Base-by-base conservation (phyloP, 2,888 invertebrate genomes). In the Epistrophella euchroma region DNA sequence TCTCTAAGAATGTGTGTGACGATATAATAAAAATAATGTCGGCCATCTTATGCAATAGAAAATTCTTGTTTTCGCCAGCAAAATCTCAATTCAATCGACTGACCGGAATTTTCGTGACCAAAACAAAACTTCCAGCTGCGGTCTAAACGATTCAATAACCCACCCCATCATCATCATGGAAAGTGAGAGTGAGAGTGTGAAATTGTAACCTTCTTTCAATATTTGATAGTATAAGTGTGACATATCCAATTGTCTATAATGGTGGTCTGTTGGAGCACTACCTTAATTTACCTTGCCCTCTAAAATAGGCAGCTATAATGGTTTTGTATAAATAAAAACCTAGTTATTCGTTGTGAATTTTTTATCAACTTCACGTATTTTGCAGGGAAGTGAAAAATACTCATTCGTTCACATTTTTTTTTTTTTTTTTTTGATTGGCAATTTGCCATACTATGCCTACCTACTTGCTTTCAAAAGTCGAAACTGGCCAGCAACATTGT, bases 401-500 rank as follows among this genome's bases (percentile, higher is more conserved):
- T 13, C 17, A 17, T 19, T 35, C 10, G 22, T 60, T 15, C 7
- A 43, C 62, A 35, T 1, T 60, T n/a, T 43, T 19, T 35, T 2
- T 15, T 58, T 35, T 35, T 58, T 58, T 58, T 58, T 22, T 9
- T 28, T 25, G 9, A 28, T 28, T 62, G 43, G 62, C 62, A 43
- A 62, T n/a, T 6, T 11, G n/a, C 43, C 62, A 45, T 4, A 11
- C n/a, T n/a, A n/a, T n/a, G n/a, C n/a, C n/a, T n/a, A n/a, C 5
- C 28, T 10, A 32, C 10, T 19, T 19, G 10, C 2, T 7, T 28
- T 4, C 11, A 5, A 3, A 25, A 25, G 4, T 62, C 43, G 62
- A 28, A 62, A 62, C 62, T 43, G 28, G 37, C 43, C 43, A 62
- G 43, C 43, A 62, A 62, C 62, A 62, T 62, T 62, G 62, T 62